These are phyloP conservation scores for Campopleginae sp. DNA, from an alignment of 2,888 invertebrate species.

Conservation along the genomic window DNA sequence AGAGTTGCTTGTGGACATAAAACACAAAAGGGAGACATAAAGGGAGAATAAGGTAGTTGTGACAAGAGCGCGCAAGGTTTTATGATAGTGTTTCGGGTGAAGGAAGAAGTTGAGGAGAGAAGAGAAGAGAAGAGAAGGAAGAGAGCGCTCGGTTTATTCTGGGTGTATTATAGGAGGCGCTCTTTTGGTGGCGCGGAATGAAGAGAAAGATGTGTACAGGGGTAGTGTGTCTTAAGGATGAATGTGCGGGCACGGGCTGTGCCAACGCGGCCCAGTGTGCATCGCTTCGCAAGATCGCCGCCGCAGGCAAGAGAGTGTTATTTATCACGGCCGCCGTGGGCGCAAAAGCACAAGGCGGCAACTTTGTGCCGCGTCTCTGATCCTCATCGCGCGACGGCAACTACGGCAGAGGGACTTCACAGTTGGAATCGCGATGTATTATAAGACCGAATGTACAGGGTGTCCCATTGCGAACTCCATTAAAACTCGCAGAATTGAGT, in stretches of 20 bases:
- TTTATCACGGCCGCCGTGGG: constrained; percentile 80
- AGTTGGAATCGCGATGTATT: constrained; percentile 76
- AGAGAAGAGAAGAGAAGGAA: constrained; percentile 9
- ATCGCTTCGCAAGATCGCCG: constrained; percentile 60
- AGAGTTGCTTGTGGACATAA: constrained; percentile 36
- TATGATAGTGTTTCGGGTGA: constrained; percentile 58
- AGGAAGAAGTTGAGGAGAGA: constrained; percentile 1
- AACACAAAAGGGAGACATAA: constrained; percentile 46
- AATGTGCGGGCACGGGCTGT: constrained; percentile 64
- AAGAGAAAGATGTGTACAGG: constrained; percentile 49
- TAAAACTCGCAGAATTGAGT: background rate
- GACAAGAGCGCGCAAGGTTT: constrained; percentile 60
- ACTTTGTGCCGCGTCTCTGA: constrained; percentile 74
- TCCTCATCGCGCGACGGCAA: constrained; percentile 34
- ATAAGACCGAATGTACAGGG: constrained; percentile 57
- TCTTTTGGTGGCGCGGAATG: constrained; percentile 45
- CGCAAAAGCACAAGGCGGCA: constrained; percentile 76
- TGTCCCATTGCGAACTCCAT: background rate
- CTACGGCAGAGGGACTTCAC: constrained; percentile 69
- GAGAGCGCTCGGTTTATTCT: constrained; percentile 22
- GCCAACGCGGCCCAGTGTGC: constrained; percentile 43
- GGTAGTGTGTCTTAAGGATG: constrained; percentile 36
- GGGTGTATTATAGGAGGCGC: constrained; percentile 21
- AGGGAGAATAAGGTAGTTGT: constrained; percentile 60
- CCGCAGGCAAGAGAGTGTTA: constrained; percentile 70